These are phyloP conservation scores for Conops quadrifasciatus DNA, from an alignment of 2,888 invertebrate species.

Conservation along the genomic window DNA sequence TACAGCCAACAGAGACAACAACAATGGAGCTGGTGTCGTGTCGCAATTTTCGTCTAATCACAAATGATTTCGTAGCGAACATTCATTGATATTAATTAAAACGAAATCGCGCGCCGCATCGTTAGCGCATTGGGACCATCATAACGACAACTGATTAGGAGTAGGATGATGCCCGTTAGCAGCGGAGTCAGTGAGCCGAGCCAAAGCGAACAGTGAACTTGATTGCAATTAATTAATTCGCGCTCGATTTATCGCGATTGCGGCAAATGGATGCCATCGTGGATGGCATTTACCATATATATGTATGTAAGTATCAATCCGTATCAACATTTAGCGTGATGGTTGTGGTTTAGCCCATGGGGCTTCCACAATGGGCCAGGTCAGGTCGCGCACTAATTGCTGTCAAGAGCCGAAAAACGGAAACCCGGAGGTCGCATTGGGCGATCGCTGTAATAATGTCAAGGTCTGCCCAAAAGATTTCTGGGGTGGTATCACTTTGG, in stretches of 20 bases:
- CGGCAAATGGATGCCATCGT: background rate
- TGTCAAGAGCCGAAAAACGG: too few relatives aligned
- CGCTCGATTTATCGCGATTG: slow-evolving; percentile 25
- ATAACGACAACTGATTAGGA: background rate
- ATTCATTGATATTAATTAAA: slow-evolving; percentile 26
- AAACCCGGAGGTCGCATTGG: background rate
- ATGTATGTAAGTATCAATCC: too few relatives aligned
- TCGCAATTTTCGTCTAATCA: background rate
- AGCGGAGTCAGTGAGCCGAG: too few relatives aligned
- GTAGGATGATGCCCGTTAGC: background rate
- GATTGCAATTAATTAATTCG: slow-evolving; percentile 22
- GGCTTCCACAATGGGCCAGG: too few relatives aligned
- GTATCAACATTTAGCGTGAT: too few relatives aligned
- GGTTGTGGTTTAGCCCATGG: too few relatives aligned
- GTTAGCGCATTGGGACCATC: background rate
- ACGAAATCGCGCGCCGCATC: background rate
- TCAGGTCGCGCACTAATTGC: too few relatives aligned
- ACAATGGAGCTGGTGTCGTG: background rate
- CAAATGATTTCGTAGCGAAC: background rate
- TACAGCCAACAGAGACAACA: background rate
- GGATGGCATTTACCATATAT: background rate
- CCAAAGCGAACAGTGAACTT: background rate
- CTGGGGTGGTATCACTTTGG: background rate
- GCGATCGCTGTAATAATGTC: background rate
- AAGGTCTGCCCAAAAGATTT: background rate